A percentile compares a stretch with the other conserved stretches of the same genome.
These are phyloP conservation scores for Mormyrops boulengeri DNA, from an alignment of 2,797 vertebrate species.

Conservation along the genomic window DNA sequence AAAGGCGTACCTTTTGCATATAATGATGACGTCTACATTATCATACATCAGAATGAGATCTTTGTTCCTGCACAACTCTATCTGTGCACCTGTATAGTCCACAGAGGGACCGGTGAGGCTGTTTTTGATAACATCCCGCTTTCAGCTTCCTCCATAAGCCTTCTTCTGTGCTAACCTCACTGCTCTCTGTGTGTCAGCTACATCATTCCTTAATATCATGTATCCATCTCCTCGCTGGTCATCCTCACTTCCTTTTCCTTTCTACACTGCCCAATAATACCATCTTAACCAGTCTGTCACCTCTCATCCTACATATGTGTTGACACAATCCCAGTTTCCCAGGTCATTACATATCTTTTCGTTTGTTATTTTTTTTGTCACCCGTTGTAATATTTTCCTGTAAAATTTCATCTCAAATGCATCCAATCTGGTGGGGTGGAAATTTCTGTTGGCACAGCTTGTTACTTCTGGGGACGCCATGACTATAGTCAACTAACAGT, in stretches of 20 bases:
- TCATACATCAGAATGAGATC: background rate
- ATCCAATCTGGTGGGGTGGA: background rate
- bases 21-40: background rate
- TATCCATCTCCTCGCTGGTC: background rate
- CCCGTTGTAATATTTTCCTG: background rate
- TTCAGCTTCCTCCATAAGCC: background rate
- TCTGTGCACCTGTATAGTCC: background rate
- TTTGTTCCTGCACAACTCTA: background rate
- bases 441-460: background rate
- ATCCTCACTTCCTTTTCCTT: background rate
- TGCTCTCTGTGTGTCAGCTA: background rate
- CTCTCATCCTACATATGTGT: background rate
- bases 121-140: background rate
- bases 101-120: background rate
- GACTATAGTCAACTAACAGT: background rate
- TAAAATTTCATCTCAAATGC: background rate
- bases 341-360: background rate
- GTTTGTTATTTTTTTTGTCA: background rate
- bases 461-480: background rate
- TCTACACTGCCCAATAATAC: too few relatives aligned
- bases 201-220: background rate
- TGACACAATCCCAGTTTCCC: background rate
- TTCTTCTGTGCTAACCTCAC: background rate
- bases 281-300: background rate
- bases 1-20: background rate